A percentile compares a stretch with the other conserved stretches of the same genome.
Evolutionary conservation across 2,888 invertebrate species (phyloP).

Genomic region (Volucella bombylans): DNA sequence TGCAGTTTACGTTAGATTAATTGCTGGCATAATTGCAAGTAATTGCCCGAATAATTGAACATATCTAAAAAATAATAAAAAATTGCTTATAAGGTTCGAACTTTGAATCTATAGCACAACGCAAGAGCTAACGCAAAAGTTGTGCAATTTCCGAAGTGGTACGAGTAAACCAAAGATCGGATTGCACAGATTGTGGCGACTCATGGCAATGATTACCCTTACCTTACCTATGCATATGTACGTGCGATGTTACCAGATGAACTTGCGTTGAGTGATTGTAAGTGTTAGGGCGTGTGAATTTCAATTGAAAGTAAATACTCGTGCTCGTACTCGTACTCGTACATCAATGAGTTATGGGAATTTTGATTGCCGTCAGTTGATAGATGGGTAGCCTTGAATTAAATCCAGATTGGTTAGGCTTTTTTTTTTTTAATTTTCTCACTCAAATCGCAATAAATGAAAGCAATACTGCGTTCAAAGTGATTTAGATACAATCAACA

Average conservation of each 20-base stretch:
- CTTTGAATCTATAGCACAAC: slow-evolving; percentile 32
- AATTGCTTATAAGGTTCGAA: slow-evolving; percentile 40
- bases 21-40: slow-evolving; percentile 40
- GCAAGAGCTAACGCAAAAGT: slow-evolving; percentile 3
- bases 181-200: slow-evolving; percentile 33
- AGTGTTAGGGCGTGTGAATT: slow-evolving; percentile 44
- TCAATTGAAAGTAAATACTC: slow-evolving; percentile 33
- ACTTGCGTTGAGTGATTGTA: slow-evolving; percentile 16
- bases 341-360: slow-evolving; percentile 42
- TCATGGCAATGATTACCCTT: slow-evolving; percentile 21
- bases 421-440: slow-evolving; percentile 3
- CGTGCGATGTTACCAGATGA: slow-evolving; percentile 16
- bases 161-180: slow-evolving; percentile 15
- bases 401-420: background rate
- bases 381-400: slow-evolving; percentile 41
- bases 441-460: slow-evolving; percentile 33
- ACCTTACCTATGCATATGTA: too few relatives aligned
- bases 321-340: background rate
- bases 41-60: slow-evolving; percentile 49
- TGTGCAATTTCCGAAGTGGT: slow-evolving; percentile 47
- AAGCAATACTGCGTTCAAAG: slow-evolving; percentile 17
- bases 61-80: slow-evolving; percentile 25
- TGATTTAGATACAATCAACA: slow-evolving; percentile 28
- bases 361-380: slow-evolving; percentile 26
- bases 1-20: slow-evolving; percentile 23